These are phyloP conservation scores for Caloenas nicobarica DNA, from an alignment of 2,113 vertebrate genomes.

Conservation along the genomic window DNA sequence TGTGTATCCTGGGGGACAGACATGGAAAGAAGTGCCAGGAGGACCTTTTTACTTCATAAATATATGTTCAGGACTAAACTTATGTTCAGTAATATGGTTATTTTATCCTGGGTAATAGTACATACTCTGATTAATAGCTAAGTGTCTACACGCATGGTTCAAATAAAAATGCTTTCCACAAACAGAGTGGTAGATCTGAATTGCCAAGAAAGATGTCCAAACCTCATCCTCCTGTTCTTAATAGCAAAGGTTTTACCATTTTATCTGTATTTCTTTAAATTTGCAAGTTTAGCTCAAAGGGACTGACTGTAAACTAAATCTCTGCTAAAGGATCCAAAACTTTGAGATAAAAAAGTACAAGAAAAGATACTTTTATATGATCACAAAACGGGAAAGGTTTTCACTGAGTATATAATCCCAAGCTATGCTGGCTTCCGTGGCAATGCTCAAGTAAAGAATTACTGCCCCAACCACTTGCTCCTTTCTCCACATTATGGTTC, in stretches of 20 bases:
- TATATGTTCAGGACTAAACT: neutral
- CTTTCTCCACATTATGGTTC: neutral
- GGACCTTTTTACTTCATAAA: neutral
- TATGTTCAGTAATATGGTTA: neutral
- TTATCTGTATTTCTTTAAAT: neutral
- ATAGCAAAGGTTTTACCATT: neutral
- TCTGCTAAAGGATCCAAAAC: neutral
- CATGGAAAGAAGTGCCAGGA: neutral
- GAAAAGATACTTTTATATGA: neutral
- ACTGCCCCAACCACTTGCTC: fast-evolving
- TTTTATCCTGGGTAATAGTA: neutral
- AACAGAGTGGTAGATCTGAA: neutral
- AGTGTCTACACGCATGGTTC: neutral
- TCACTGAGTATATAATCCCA: neutral
- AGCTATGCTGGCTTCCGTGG: neutral
- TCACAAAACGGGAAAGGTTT: neutral
- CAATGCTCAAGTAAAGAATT: neutral
- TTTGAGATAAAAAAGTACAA: neutral
- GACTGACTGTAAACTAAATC: neutral
- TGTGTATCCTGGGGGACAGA: neutral
- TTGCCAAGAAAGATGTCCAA: neutral
- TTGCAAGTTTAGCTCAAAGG: neutral
- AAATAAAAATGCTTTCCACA: neutral
- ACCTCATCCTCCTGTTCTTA: neutral
- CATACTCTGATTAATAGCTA: neutral